These are phyloP conservation scores for Carduelis carduelis DNA, from an alignment of 2,797 vertebrate genomes.

Conservation along the genomic window DNA sequence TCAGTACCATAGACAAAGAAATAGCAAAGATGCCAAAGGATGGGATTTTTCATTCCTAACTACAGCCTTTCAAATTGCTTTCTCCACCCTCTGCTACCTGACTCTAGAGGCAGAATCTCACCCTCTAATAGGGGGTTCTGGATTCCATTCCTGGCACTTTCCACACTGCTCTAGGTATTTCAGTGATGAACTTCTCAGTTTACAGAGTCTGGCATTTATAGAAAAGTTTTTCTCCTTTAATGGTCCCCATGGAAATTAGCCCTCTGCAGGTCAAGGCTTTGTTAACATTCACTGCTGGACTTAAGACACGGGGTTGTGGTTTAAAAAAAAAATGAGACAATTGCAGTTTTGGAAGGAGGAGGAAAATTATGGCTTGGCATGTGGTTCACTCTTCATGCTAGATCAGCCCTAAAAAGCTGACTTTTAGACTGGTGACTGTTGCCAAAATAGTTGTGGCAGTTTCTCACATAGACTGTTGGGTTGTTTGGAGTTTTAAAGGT, in stretches of 20 bases:
- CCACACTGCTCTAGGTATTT: neutral
- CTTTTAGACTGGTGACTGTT: constrained; percentile 19
- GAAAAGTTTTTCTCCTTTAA: neutral
- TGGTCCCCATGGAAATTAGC: neutral
- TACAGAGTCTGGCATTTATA: neutral
- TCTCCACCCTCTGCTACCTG: neutral
- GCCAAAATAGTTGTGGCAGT: constrained; percentile 64
- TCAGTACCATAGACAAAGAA: neutral
- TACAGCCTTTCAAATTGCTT: neutral
- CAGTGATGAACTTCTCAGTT: neutral
- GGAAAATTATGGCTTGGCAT: constrained; percentile 3
- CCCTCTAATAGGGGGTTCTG: neutral
- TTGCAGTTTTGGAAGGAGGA: constrained; percentile 21
- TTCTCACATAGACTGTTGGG: constrained; percentile 44
- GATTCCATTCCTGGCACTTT: neutral
- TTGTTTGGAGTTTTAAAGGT: constrained; percentile 39
- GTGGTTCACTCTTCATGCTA: constrained; percentile 29
- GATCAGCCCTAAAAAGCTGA: constrained; percentile 36
- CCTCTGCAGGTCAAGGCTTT: constrained; percentile 8
- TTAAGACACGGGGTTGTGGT: neutral
- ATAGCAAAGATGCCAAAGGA: neutral
- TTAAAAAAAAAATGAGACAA: neutral
- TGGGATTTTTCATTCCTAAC: neutral
- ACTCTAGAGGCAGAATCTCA: neutral
- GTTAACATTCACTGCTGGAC: constrained; percentile 13